These are phyloP conservation scores for Hirudinaria manillensis DNA, from an alignment of 2,888 invertebrate species.

Conservation along the genomic window DNA sequence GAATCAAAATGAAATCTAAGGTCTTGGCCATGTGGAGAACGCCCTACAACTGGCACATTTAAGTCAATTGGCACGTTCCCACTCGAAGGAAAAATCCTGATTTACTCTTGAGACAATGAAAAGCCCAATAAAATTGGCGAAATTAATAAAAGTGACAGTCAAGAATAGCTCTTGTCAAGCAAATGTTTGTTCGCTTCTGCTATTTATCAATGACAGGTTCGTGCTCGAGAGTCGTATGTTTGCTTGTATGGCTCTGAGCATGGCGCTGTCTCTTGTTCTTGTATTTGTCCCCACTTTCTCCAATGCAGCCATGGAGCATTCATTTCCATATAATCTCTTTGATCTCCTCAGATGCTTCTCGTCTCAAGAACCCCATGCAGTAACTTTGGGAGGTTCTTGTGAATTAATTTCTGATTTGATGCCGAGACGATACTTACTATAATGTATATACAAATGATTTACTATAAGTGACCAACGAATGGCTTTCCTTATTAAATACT, in stretches of 20 bases:
- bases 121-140: slow-evolving; percentile 4
- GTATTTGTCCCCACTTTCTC: neutral
- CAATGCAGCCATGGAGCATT: no score
- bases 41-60: neutral
- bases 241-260: neutral
- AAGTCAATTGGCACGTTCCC: no score
- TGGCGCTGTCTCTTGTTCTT: neutral
- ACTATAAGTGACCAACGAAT: no score
- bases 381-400: no score
- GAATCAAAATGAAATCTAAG: neutral
- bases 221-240: slow-evolving; percentile 3
- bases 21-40: neutral
- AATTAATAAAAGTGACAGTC: slow-evolving; percentile 4
- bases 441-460: no score
- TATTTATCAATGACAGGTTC: slow-evolving; percentile 9
- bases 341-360: no score
- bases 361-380: no score
- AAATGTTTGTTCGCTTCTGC: slow-evolving; percentile 4
- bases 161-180: slow-evolving; percentile 6
- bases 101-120: slow-evolving; percentile 1
- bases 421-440: no score
- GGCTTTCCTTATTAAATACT: no score
- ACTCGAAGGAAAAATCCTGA: no score
- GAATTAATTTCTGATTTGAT: no score
- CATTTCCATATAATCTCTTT: no score